phyloP scores from a whole-genome alignment of 2,113 vertebrate species.

The Hippocampus mohnikei region DNA sequence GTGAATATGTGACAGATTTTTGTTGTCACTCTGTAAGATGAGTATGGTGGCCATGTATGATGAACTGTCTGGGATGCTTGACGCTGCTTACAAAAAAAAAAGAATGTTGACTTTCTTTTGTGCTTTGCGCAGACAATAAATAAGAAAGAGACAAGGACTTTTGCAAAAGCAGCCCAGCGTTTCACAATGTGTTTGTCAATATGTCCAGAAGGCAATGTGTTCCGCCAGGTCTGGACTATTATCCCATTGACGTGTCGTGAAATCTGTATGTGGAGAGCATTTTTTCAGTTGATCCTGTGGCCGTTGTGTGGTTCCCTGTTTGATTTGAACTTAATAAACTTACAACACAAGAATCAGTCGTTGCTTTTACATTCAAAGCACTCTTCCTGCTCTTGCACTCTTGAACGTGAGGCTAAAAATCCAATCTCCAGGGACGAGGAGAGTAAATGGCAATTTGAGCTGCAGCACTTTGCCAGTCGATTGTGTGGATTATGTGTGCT shows the following conservation, averaged over 20 bases:
- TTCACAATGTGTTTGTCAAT: background rate
- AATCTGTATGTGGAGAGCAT: background rate
- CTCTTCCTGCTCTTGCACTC: constrained; percentile 47
- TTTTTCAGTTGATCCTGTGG: background rate
- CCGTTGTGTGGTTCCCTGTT: constrained; percentile 11
- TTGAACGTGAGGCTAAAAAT: constrained; percentile 54
- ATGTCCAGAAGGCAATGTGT: background rate
- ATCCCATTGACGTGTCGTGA: background rate
- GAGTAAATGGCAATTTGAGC: constrained; percentile 60
- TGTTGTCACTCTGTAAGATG: constrained; percentile 9
- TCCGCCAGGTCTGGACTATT: background rate
- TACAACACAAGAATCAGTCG: constrained; percentile 42
- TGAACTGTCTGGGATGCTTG: background rate
- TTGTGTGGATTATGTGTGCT: constrained; percentile 48
- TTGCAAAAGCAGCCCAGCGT: background rate
- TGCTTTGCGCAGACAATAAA: background rate
- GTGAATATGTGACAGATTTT: constrained; percentile 10
- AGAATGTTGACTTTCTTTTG: background rate
- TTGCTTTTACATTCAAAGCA: constrained; percentile 55
- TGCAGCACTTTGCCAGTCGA: constrained; percentile 52
- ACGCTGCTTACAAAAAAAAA: background rate
- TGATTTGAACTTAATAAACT: constrained; percentile 28
- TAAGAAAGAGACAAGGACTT: background rate
- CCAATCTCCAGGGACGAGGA: constrained; percentile 46
- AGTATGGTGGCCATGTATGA: background rate